Evolutionary conservation across 2,113 vertebrate genomes (phyloP), one percentile per base, ranked within the genome.

Genomic region (Megaptera novaeangliae): DNA sequence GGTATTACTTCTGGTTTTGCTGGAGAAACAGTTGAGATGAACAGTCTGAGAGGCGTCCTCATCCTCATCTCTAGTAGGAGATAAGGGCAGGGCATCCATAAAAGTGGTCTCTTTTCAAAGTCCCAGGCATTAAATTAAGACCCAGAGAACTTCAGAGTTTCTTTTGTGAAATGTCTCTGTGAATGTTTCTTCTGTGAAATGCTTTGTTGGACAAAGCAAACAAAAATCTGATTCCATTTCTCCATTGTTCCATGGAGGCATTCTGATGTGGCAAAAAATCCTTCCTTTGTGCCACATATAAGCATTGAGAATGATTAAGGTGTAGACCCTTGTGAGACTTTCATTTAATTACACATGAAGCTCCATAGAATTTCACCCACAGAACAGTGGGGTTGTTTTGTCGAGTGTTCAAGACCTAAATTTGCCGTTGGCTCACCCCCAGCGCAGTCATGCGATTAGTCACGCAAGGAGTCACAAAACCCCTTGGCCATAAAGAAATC

Each of bases 381-480:
- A 98, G 96, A 98, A 97, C 98, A 96, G 96, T 78, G 72, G 84
- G 86, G 86, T 98, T 98, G 98, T 98, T 99, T 98, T 97, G 98
- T 98, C 97, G 97, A 98, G 97, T 98, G 98, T 98, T 98, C 98
- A 98, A 98, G 98, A 98, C 98, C 98, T 99, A 98, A 98, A 99
- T 99, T 99, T 98, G 98, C 98, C 89, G 96, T 98, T 99, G 99
- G 98, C 99, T 99, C 95, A 88, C 98, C 98, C 98, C 99, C 99
- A 99, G 99, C 98, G 98, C 99, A 99, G 98, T 99, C 99, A 98
- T 99, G 99, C 99, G 98, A 98, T 98, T 98, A 98, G 98, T 99
- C 99, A 98, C 98, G 98, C 99, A 99, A 98, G 98, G 98, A 98
- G 99, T 97, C 88, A 98, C 98, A 98, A 97, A 96, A 95, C 98